Conservation (phyloP, 1,140 invertebrate genomes). For the Conus betulinus region DNA sequence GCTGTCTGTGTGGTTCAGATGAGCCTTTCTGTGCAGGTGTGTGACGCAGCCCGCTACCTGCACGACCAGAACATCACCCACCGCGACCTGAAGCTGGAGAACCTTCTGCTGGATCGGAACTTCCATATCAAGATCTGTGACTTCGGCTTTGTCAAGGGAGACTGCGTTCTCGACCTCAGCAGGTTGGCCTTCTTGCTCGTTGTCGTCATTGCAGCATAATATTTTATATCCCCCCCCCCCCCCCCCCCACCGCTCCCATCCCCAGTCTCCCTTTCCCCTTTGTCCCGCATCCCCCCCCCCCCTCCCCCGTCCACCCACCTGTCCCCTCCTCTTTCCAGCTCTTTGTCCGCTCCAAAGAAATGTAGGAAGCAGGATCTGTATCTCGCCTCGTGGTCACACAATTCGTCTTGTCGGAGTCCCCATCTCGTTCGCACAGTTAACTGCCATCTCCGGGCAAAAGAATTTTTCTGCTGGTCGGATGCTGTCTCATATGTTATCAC, state of each 20-base stretch:
- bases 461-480: no score
- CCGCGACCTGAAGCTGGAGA: conserved; percentile 91
- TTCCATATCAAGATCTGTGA: conserved; percentile 92
- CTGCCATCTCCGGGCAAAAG: no score
- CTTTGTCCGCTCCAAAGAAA: no score
- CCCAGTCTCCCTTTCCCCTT: not conserved
- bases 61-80: conserved; percentile 92
- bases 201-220: no score
- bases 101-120: conserved; percentile 87
- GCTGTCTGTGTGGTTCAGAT: not conserved
- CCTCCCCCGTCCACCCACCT: not conserved
- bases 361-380: no score
- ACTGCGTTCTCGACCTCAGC: conserved; percentile 74
- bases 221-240: no score
- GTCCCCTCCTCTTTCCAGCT: not conserved
- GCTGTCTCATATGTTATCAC: no score
- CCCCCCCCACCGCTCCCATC: not conserved
- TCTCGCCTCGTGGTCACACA: no score
- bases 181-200: conserved; percentile 48
- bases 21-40: conserved; percentile 37
- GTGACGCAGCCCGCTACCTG: conserved; percentile 86
- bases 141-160: conserved; percentile 84
- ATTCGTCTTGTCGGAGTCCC: no score
- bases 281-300: not conserved
- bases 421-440: no score